Percentiles rank a stretch among this genome's conserved stretches.
These are phyloP conservation scores for Anguilla obscura DNA, from an alignment of 2,797 vertebrate genomes.

Conservation along the genomic window DNA sequence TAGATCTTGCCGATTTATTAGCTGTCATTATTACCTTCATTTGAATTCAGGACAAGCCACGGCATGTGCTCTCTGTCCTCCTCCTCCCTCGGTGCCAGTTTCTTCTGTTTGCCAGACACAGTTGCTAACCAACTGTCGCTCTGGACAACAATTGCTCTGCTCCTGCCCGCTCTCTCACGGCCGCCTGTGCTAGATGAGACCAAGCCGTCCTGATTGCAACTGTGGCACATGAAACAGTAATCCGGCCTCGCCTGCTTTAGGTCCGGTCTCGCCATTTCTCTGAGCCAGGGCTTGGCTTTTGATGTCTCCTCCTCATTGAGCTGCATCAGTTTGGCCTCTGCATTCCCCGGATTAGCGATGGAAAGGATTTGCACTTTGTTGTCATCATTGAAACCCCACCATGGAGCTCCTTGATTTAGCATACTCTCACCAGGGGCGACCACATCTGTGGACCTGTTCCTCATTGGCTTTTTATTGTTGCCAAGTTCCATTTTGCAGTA, in stretches of 20 bases:
- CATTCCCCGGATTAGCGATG: constrained; percentile 47
- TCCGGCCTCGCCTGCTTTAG: constrained; percentile 33
- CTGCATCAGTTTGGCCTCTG: constrained; percentile 48
- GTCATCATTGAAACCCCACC: constrained; percentile 55
- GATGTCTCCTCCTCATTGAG: constrained; percentile 53
- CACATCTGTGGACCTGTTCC: constrained; percentile 43
- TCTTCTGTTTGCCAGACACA: constrained; percentile 45
- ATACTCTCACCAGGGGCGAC: constrained; percentile 24
- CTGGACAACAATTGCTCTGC: constrained; percentile 41
- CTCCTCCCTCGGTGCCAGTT: constrained; percentile 45
- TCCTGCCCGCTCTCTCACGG: constrained; percentile 41
- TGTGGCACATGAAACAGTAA: constrained; percentile 56
- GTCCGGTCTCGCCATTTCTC: constrained; percentile 47
- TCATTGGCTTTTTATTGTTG: constrained; percentile 41
- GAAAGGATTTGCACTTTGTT: constrained; percentile 59
- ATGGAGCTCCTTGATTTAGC: constrained; percentile 50
- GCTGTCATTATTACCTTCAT: constrained; percentile 54
- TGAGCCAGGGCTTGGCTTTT: constrained; percentile 46
- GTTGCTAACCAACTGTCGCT: constrained; percentile 40
- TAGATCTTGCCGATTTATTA: neutral
- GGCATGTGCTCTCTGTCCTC: constrained; percentile 35
- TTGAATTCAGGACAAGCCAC: constrained; percentile 44
- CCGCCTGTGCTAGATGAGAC: constrained; percentile 40
- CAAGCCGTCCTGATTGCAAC: constrained; percentile 52
- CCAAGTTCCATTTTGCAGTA: constrained; percentile 63